A percentile compares a stretch with the other conserved stretches of the same genome.
phyloP scores from a whole-genome alignment of 1,140 invertebrate genomes.

The Zaprionus davidi region DNA sequence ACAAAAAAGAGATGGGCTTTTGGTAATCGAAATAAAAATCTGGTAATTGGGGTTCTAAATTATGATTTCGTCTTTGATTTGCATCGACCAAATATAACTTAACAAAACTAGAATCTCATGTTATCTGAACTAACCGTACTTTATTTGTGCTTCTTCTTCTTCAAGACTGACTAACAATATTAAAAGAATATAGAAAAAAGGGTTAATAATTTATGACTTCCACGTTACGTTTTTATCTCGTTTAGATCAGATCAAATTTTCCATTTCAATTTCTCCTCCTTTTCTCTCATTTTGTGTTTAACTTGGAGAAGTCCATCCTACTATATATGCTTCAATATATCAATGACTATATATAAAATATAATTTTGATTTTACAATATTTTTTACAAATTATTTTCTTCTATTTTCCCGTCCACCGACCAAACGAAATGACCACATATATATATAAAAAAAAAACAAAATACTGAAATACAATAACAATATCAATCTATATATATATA shows the following conservation, averaged over 20 bases:
- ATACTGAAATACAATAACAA: conserved; percentile 23
- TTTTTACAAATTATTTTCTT: conserved; percentile 70
- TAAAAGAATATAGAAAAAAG: not conserved
- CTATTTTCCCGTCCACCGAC: conserved; percentile 61
- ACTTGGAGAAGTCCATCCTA: not conserved
- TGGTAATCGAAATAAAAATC: not conserved
- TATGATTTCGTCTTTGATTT: not conserved
- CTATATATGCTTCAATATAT: conserved; percentile 28
- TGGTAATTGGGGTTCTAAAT: not conserved
- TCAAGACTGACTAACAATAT: not conserved
- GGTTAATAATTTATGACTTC: not conserved
- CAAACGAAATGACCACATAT: conserved; percentile 50
- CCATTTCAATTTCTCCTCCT: not conserved
- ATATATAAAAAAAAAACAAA: conserved; percentile 24
- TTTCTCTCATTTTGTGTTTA: not conserved
- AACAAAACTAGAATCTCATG: not conserved
- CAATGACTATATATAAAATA: conserved; percentile 35
- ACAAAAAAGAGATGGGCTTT: not conserved
- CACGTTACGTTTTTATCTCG: conserved; percentile 2
- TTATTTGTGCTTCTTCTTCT: not conserved
- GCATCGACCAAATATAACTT: not conserved
- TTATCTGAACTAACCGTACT: not conserved
- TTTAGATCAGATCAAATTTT: not conserved
- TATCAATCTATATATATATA: conserved; percentile 17
- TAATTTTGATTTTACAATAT: conserved; percentile 59